Conservation (phyloP, 2,888 invertebrate species). For the Chaitophorus viminalis region DNA sequence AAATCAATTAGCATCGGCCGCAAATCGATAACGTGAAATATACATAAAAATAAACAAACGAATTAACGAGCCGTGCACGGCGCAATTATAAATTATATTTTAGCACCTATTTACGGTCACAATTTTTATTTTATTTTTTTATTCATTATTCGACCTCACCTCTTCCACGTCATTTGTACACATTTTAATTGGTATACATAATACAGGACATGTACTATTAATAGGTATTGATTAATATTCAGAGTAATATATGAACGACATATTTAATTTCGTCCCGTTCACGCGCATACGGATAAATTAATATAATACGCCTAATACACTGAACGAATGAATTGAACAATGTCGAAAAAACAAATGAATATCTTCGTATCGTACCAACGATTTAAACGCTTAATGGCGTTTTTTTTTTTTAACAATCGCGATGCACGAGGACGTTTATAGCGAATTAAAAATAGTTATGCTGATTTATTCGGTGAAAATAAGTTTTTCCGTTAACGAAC, state of each 20-base stretch:
- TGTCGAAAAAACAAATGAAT: too few relatives aligned
- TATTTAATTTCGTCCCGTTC: too few relatives aligned
- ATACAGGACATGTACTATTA: too few relatives aligned
- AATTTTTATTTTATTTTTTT: not conserved
- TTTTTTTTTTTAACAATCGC: not conserved
- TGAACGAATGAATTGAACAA: too few relatives aligned
- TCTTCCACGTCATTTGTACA: too few relatives aligned
- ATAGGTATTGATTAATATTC: too few relatives aligned
- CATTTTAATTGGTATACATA: too few relatives aligned
- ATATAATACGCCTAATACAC: too few relatives aligned
- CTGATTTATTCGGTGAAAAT: not conserved
- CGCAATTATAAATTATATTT: not conserved
- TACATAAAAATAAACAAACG: not conserved
- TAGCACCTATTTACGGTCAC: not conserved
- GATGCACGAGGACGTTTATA: not conserved
- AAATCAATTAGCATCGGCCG: constrained; percentile 39
- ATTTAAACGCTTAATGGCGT: too few relatives aligned
- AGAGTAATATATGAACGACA: too few relatives aligned
- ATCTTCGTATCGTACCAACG: too few relatives aligned
- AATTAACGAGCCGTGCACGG: constrained; percentile 13
- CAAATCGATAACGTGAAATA: not conserved
- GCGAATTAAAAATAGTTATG: not conserved
- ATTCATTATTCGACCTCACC: not conserved
- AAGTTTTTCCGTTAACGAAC: not conserved
- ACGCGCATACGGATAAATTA: too few relatives aligned